These are phyloP conservation scores for Amaurobius ferox DNA, from an alignment of 2,888 invertebrate genomes.

Conservation along the genomic window DNA sequence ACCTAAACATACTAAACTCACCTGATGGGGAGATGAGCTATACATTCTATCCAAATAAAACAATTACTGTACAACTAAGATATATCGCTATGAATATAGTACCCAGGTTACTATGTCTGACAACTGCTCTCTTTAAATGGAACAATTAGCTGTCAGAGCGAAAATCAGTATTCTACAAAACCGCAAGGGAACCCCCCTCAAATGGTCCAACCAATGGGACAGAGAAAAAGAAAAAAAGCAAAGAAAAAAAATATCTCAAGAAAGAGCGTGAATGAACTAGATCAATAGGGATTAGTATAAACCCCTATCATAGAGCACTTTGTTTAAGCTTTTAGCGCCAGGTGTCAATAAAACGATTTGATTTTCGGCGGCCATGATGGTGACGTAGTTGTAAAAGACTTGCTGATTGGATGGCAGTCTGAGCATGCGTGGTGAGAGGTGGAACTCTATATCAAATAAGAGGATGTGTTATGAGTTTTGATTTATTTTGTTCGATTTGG, in stretches of 20 bases:
- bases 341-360: slow-evolving; percentile 71
- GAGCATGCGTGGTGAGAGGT: slow-evolving; percentile 34
- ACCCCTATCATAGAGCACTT: slow-evolving; percentile 65
- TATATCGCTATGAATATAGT: background rate
- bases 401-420: slow-evolving; percentile 22
- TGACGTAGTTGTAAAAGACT: slow-evolving; percentile 35
- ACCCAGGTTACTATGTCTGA: background rate
- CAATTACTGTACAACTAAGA: background rate
- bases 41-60: slow-evolving; percentile 29
- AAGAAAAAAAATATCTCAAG: slow-evolving; percentile 25
- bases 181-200: background rate
- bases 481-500: background rate
- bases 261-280: slow-evolving; percentile 62
- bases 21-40: slow-evolving; percentile 36
- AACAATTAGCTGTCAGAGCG: slow-evolving; percentile 48
- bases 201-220: slow-evolving; percentile 37
- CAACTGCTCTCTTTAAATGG: background rate
- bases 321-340: slow-evolving; percentile 69
- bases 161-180: background rate
- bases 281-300: slow-evolving; percentile 69
- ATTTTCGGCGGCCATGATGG: slow-evolving; percentile 60
- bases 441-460: background rate
- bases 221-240: slow-evolving; percentile 37
- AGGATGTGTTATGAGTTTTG: background rate
- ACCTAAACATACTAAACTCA: background rate